A percentile compares a stretch with the other conserved stretches of the same genome.
phyloP scores from a whole-genome alignment of 2,797 vertebrate species.

The Buphagus erythrorhynchus region DNA sequence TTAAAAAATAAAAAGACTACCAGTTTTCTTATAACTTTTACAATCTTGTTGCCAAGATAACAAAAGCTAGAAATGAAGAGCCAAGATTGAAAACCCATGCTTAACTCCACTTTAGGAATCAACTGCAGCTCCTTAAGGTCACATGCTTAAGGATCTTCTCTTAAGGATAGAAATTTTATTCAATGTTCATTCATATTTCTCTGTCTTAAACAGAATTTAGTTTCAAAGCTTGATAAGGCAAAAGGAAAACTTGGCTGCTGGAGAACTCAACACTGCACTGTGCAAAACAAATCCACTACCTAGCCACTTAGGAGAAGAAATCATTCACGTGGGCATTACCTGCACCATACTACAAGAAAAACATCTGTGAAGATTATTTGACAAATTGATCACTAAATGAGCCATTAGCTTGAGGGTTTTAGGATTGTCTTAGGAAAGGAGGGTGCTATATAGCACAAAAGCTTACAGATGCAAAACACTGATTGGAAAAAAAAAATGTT shows the following conservation, averaged over 20 bases:
- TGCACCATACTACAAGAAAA: conserved; percentile 55
- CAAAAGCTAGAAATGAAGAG: neutral
- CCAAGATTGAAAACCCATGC: neutral
- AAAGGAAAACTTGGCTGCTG: neutral
- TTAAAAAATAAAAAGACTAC: neutral
- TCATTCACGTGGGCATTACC: conserved; percentile 61
- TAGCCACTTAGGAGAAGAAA: conserved; percentile 12
- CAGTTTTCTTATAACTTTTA: neutral
- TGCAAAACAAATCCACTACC: neutral
- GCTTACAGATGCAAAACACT: conserved; percentile 66
- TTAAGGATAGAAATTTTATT: neutral
- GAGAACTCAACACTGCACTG: neutral
- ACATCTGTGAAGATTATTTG: conserved; percentile 74
- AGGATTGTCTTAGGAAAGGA: conserved; percentile 67
- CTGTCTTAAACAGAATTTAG: neutral
- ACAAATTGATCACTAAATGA: conserved; percentile 77
- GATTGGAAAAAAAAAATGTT: neutral
- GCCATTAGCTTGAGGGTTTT: conserved; percentile 65
- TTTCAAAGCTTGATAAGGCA: neutral
- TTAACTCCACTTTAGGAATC: neutral
- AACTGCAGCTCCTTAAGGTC: neutral
- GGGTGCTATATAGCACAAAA: conserved; percentile 42
- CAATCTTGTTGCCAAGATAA: neutral
- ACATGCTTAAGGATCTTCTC: neutral
- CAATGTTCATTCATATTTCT: neutral